Conservation (phyloP, 2,797 vertebrate genomes). For the Phrynocephalus guinanensis region DNA sequence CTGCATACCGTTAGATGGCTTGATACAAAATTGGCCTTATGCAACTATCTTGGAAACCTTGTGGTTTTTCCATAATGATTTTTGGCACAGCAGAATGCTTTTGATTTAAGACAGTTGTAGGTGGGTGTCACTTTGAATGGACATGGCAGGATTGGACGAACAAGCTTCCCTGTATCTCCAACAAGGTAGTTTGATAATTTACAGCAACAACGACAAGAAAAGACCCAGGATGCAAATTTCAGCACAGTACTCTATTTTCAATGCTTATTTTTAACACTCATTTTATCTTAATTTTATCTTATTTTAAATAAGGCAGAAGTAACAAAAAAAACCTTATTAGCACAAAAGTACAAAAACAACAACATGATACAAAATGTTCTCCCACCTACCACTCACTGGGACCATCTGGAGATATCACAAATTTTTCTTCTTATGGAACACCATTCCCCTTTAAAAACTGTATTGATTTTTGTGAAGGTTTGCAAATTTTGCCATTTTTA, state of each 20-base stretch:
- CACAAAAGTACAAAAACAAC: no score
- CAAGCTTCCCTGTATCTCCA: conserved; percentile 70
- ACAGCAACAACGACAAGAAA: conserved; percentile 56
- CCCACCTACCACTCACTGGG: no score
- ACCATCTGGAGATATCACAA: no score
- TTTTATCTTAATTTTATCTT: no score
- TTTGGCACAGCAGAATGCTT: conserved; percentile 83
- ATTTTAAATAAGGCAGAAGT: no score
- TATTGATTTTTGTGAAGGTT: no score
- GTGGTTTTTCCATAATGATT: conserved; percentile 80
- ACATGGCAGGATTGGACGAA: conserved; percentile 80
- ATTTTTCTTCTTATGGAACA: no score
- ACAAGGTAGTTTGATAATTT: conserved; percentile 63
- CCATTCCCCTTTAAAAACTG: no score
- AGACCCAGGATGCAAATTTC: neutral
- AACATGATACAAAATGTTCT: no score
- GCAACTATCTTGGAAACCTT: conserved; percentile 80
- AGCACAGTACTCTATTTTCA: neutral
- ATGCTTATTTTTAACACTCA: neutral
- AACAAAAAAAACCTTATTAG: no score
- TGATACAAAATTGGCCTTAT: conserved; percentile 82
- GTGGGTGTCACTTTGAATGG: conserved; percentile 82
- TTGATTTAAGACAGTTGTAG: conserved; percentile 81
- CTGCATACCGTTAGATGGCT: conserved; percentile 75
- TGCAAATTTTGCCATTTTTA: no score